Base-by-base conservation (phyloP, 1,140 invertebrate genomes). In the Listronotus bonariensis region DNA sequence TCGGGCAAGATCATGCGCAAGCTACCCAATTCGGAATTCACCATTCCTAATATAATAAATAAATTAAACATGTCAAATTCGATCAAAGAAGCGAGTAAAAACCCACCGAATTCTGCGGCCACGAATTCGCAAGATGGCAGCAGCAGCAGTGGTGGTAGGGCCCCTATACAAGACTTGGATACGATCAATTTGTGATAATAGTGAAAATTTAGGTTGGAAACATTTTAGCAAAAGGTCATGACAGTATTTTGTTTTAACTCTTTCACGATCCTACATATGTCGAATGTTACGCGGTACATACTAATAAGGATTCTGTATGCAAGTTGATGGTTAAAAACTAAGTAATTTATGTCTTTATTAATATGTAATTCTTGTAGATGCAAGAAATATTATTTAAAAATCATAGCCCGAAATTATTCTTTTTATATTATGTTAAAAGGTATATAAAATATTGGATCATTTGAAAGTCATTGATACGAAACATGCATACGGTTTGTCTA, bases 1-100 rank as follows among this genome's bases (percentile, higher is more conserved):
- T 97, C 94, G 38, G 97, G 97, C 40, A 97, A 97, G 80, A 96
- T 98, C 72, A 98, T 98, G 94, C 86, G 90, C 61, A 90, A 90
- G 78, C 78, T 90, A 74, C 90, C 89, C 38, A 89, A 90, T 74
- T 82, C 82, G 1, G 83, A 84, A 72, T 83, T 83, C 58, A 82
- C 79, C 69, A 79, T 84, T 48, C 82, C 82, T 7, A 79, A 82
- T 63, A 81, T 78, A 7, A 72, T 77, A n/a, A 77, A 74, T 9
- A 79, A 79, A 64, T 72, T 79, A 42, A 76, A 74, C 58, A 76
- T 75, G 40, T 55, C 61, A 11, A 77, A 75, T 45, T 71, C 73
- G 12, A n/a, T n/a, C n/a, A 63, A 59, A 38, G 58, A 68, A 17
- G 18, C 53, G 42, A 38, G 78, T 54, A 63, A 18, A 32, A 68